Evolutionary conservation across 2,888 invertebrate genomes (phyloP).

Genomic region (Cecidostiba fungosa): DNA sequence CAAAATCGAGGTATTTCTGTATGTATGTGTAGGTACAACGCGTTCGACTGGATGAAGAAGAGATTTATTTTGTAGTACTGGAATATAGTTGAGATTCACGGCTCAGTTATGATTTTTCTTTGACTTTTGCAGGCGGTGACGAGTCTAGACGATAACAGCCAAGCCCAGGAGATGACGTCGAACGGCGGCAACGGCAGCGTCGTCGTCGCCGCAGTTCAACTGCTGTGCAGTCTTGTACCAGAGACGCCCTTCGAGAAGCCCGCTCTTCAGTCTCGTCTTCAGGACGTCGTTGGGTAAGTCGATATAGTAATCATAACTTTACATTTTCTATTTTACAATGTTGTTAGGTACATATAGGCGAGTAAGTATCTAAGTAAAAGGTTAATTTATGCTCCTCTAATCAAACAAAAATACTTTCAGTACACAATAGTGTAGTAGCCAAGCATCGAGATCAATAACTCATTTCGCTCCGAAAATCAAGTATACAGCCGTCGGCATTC

Average conservation of each 20-base stretch:
- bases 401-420: background rate
- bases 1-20: slow-evolving; percentile 21
- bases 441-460: background rate
- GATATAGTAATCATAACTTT: background rate
- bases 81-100: background rate
- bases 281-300: slow-evolving; percentile 82
- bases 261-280: slow-evolving; percentile 79
- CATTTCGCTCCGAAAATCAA: too few species aligned
- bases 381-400: background rate
- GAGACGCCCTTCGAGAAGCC: slow-evolving; percentile 80
- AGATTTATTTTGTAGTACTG: background rate
- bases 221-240: slow-evolving; percentile 81
- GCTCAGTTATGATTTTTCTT: background rate
- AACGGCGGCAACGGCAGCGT: slow-evolving; percentile 76
- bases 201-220: slow-evolving; percentile 81
- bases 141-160: slow-evolving; percentile 74
- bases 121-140: slow-evolving; percentile 66
- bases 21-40: slow-evolving; percentile 9
- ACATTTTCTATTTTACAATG: too few species aligned
- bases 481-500: slow-evolving; percentile 5
- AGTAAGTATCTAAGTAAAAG: background rate
- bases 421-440: background rate
- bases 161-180: slow-evolving; percentile 74
- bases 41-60: background rate
- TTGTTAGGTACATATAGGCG: background rate